Conservation (phyloP, 2,113 vertebrate genomes). For the Salvelinus sp. region DNA sequence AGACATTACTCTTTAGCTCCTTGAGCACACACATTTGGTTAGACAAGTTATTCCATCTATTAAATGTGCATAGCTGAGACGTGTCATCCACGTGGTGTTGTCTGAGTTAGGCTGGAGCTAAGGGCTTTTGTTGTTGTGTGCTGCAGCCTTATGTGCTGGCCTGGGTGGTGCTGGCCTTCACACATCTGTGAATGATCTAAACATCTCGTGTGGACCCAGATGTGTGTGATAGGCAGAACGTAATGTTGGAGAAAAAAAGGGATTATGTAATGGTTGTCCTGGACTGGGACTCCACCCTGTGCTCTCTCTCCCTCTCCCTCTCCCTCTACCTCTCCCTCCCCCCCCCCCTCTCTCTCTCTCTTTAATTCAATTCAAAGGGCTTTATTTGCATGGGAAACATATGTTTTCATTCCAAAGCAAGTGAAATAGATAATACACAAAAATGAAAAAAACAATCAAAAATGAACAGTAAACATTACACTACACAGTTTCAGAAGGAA, state of each 20-base stretch:
- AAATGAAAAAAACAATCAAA: too few relatives aligned
- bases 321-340: too few relatives aligned
- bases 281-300: slow-evolving; percentile 57
- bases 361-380: not conserved
- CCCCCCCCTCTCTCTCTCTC: not conserved
- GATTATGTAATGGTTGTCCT: slow-evolving; percentile 61
- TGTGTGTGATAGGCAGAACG: not conserved
- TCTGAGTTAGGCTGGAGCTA: not conserved
- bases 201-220: slow-evolving; percentile 23
- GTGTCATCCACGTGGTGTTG: not conserved
- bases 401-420: too few relatives aligned
- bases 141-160: slow-evolving; percentile 21
- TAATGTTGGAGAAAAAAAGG: slow-evolving; percentile 16
- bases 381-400: not conserved
- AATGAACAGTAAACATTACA: too few relatives aligned
- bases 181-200: slow-evolving; percentile 51
- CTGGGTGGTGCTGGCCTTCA: slow-evolving; percentile 27
- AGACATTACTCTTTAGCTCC: not conserved
- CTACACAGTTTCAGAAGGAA: too few relatives aligned
- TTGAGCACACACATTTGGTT: not conserved
- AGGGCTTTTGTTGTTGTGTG: slow-evolving; percentile 39
- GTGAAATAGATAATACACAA: too few relatives aligned
- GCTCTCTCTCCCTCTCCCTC: slow-evolving; percentile 18
- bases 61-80: not conserved
- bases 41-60: not conserved